Percentiles rank a stretch among this genome's conserved stretches.
Conservation (phyloP, 2,888 invertebrate species). For the Spodoptera exigua region DNA sequence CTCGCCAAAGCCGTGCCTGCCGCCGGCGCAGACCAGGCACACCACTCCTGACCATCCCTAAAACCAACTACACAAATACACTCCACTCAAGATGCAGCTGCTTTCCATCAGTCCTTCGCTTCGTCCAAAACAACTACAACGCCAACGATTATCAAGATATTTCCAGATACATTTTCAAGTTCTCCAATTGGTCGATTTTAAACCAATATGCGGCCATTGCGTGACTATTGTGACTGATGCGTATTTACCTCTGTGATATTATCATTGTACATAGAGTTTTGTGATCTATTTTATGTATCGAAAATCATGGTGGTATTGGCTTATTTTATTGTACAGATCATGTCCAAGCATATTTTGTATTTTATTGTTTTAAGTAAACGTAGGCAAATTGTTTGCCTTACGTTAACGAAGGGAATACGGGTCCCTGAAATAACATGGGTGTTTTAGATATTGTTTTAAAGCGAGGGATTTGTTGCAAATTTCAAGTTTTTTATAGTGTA, state of each 20-base stretch:
- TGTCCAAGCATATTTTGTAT: slow-evolving; percentile 70
- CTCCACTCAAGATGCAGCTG: slow-evolving; percentile 41
- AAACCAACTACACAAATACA: slow-evolving; percentile 34
- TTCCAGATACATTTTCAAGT: slow-evolving; percentile 50
- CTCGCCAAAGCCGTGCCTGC: slow-evolving; percentile 85
- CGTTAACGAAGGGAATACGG: slow-evolving; percentile 31
- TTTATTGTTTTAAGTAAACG: slow-evolving; percentile 72
- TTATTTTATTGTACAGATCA: slow-evolving; percentile 78
- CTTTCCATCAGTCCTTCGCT: slow-evolving; percentile 55
- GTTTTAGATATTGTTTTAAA: slow-evolving; percentile 75
- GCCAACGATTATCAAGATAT: slow-evolving; percentile 34
- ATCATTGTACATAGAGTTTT: slow-evolving; percentile 80
- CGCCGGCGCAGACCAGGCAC: slow-evolving; percentile 84
- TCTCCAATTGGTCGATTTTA: slow-evolving; percentile 45
- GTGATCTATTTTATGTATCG: slow-evolving; percentile 76
- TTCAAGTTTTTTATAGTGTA: slow-evolving; percentile 77
- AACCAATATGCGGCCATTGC: slow-evolving; percentile 33
- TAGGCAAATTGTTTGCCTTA: slow-evolving; percentile 30
- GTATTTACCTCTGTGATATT: slow-evolving; percentile 78
- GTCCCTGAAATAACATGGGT: slow-evolving; percentile 52
- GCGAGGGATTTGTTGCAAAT: slow-evolving; percentile 76
- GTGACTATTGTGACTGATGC: slow-evolving; percentile 53
- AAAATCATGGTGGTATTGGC: slow-evolving; percentile 76
- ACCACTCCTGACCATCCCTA: slow-evolving; percentile 67
- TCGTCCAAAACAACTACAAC: slow-evolving; percentile 29